A percentile compares a stretch with the other conserved stretches of the same genome.
Evolutionary conservation across 2,888 invertebrate species (phyloP).

Genomic region (Plebejus argus): DNA sequence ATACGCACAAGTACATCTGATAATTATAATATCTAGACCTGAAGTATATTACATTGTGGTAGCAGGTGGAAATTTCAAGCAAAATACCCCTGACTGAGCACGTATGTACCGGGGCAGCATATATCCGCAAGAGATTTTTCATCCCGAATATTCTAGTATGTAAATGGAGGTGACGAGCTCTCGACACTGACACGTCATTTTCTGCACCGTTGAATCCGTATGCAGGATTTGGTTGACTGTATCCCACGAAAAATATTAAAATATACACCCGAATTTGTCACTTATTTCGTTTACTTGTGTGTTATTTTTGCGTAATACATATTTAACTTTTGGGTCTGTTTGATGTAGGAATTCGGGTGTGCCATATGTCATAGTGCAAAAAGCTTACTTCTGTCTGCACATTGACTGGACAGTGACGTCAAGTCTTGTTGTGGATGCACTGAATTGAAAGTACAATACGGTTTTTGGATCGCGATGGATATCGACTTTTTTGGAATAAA

Average conservation of each 20-base stretch:
- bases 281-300: background rate
- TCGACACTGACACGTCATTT: constrained; percentile 70
- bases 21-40: too few relatives aligned
- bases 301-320: constrained; percentile 20
- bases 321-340: background rate
- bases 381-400: constrained; percentile 33
- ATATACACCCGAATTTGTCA: background rate
- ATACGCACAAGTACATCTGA: too few relatives aligned
- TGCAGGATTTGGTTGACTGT: constrained; percentile 53
- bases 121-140: constrained; percentile 22
- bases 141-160: constrained; percentile 42
- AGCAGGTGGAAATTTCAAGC: background rate
- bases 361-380: constrained; percentile 35
- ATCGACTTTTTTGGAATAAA: too few relatives aligned
- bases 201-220: constrained; percentile 61
- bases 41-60: background rate
- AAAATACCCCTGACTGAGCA: background rate
- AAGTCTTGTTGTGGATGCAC: constrained; percentile 46
- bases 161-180: constrained; percentile 43
- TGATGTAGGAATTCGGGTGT: constrained; percentile 28
- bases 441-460: constrained; percentile 46
- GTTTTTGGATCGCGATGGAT: too few relatives aligned
- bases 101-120: background rate
- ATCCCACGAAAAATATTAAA: constrained; percentile 24
- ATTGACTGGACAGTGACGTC: constrained; percentile 44